Percentiles rank a stretch among this genome's conserved stretches.
Conservation (phyloP, 2,888 invertebrate species). For the Ophion obscuratus region DNA sequence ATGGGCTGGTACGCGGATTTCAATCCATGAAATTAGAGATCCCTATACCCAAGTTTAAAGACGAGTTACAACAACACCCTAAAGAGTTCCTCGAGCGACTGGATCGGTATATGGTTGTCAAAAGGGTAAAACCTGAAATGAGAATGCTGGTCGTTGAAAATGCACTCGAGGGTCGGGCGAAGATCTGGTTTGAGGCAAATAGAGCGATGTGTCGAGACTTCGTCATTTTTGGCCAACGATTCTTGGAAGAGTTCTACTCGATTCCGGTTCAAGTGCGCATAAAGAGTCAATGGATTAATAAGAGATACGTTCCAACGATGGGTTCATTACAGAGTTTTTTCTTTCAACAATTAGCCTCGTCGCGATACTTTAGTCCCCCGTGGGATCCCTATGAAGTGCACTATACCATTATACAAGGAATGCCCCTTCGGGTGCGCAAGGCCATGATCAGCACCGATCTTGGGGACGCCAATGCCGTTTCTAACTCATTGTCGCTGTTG, state of each 20-base stretch:
- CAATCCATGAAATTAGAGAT: too few relatives aligned
- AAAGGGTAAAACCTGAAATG: too few relatives aligned
- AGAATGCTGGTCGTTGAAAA: too few relatives aligned
- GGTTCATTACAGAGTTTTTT: neutral
- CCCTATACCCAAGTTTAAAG: too few relatives aligned
- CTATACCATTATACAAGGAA: conserved; percentile 60
- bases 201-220: neutral
- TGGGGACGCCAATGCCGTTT: conserved; percentile 33
- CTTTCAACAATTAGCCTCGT: neutral
- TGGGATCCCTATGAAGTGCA: conserved; percentile 49
- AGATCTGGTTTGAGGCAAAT: too few relatives aligned
- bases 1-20: too few relatives aligned
- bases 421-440: conserved; percentile 51
- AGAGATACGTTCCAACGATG: neutral
- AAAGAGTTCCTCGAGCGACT: too few relatives aligned
- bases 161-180: too few relatives aligned
- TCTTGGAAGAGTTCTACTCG: neutral
- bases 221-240: neutral
- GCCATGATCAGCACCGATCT: conserved; percentile 54
- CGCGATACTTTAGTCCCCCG: conserved; percentile 13
- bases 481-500: too few relatives aligned
- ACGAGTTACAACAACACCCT: too few relatives aligned
- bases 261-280: neutral
- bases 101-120: too few relatives aligned
- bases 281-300: neutral